Evolutionary conservation across 2,797 vertebrate species (phyloP).

Genomic region (Natrix natrix): DNA sequence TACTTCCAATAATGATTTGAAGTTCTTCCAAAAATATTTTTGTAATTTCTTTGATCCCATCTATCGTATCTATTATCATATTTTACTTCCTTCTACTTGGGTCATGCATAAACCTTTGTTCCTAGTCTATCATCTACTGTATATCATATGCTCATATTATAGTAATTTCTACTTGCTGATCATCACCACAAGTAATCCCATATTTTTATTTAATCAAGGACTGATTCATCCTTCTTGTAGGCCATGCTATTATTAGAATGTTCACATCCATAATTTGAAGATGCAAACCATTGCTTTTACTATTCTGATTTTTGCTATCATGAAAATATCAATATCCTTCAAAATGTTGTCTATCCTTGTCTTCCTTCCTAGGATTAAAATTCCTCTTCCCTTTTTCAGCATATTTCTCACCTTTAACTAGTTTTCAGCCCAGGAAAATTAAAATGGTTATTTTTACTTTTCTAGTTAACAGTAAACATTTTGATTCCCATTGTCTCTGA

Average conservation of each 20-base stretch:
- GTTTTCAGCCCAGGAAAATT: not conserved
- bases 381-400: not conserved
- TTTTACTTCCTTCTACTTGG: not conserved
- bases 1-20: not conserved
- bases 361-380: not conserved
- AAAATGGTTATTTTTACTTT: not conserved
- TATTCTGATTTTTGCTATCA: not conserved
- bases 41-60: not conserved
- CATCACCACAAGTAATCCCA: not conserved
- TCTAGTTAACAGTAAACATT: not conserved
- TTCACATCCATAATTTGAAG: not conserved
- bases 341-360: not conserved
- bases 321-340: not conserved
- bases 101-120: not conserved
- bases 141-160: not conserved
- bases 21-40: not conserved
- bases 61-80: not conserved
- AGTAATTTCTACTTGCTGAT: not conserved
- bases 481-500: not conserved
- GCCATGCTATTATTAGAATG: not conserved
- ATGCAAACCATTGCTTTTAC: not conserved
- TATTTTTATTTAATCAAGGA: not conserved
- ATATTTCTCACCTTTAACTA: not conserved
- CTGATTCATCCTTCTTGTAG: not conserved
- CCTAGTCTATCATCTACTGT: not conserved